Conservation (phyloP, 2,797 vertebrate genomes). For the Merluccius polli region DNA sequence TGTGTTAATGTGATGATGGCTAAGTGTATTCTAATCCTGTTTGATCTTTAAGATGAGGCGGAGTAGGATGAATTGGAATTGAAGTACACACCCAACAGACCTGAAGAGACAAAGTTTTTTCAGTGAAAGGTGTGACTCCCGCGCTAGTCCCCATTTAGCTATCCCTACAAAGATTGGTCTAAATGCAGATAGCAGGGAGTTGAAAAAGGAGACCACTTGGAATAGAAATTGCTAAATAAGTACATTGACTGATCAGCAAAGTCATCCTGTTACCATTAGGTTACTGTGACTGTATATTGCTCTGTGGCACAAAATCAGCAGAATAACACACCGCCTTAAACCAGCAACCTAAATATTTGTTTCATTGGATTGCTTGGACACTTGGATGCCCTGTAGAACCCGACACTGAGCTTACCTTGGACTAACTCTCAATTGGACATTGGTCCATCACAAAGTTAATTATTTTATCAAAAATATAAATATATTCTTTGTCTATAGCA, state of each 20-base stretch:
- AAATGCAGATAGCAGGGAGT: background rate
- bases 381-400: background rate
- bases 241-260: background rate
- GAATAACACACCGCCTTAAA: background rate
- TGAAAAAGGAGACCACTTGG: background rate
- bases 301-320: background rate
- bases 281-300: background rate
- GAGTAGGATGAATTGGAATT: conserved; percentile 18
- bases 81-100: background rate
- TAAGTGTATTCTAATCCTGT: conserved; percentile 1
- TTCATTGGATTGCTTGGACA: background rate
- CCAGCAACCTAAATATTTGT: background rate
- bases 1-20: conserved; percentile 28
- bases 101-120: background rate
- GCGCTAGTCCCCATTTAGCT: background rate
- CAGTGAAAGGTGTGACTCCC: background rate
- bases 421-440: background rate
- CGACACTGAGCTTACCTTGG: background rate
- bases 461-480: background rate
- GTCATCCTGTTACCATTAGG: background rate
- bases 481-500: background rate
- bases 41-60: conserved; percentile 19
- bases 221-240: background rate
- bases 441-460: background rate
- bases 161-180: background rate